Conservation (phyloP, 2,797 vertebrate genomes). For the Halcyon chelicuti region DNA sequence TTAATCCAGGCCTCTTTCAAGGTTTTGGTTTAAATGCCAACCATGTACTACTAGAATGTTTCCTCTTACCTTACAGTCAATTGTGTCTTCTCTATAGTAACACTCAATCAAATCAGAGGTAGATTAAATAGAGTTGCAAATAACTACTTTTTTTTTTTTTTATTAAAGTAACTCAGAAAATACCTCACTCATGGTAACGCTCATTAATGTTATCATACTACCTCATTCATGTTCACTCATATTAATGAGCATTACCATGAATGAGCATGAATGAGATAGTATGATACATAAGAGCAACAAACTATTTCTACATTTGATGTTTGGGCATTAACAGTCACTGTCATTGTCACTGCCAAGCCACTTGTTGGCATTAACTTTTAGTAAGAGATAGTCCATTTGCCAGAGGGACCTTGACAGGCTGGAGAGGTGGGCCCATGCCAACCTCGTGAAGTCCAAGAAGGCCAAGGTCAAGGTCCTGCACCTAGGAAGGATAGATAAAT, state of each 20-base stretch:
- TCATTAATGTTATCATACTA: too few species aligned
- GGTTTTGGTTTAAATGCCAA: neutral
- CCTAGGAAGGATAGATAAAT: too few species aligned
- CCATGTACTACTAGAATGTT: neutral
- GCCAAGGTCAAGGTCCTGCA: too few species aligned
- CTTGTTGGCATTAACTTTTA: neutral
- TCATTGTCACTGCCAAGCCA: neutral
- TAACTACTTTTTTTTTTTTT: neutral
- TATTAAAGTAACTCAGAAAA: neutral
- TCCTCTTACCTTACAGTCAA: neutral
- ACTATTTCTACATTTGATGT: neutral
- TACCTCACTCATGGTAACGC: neutral
- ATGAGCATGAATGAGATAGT: neutral
- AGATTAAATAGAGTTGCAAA: neutral
- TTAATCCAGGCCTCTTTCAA: neutral
- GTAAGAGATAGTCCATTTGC: neutral
- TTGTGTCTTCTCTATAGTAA: neutral
- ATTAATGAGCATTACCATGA: neutral
- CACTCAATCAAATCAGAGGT: neutral
- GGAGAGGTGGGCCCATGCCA: too few species aligned
- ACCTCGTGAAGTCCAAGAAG: too few species aligned
- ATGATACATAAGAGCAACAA: neutral
- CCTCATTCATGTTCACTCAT: neutral
- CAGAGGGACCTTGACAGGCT: too few species aligned
- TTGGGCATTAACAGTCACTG: neutral